Percentiles rank a stretch among this genome's conserved stretches.
Evolutionary conservation across 2,888 invertebrate genomes (phyloP).

Genomic region (Conchocele bisecta): DNA sequence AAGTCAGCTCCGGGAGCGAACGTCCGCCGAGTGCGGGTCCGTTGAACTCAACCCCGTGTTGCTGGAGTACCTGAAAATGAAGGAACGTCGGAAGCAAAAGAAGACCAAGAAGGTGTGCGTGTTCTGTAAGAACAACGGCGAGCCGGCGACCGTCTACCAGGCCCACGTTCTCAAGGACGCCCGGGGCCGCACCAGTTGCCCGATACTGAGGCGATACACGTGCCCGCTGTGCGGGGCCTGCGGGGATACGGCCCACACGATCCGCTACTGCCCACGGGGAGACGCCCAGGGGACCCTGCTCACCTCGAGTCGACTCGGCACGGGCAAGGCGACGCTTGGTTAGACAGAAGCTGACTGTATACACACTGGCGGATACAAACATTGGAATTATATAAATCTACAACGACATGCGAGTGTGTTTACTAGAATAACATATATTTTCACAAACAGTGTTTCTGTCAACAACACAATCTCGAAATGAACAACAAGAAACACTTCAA

Average conservation of each 20-base stretch:
- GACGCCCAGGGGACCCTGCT: constrained; percentile 30
- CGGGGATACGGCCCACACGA: constrained; percentile 90
- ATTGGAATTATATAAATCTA: too few species aligned
- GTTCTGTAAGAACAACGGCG: constrained; percentile 92
- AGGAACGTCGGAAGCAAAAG: constrained; percentile 44
- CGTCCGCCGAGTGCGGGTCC: constrained; percentile 7
- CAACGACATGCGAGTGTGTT: too few species aligned
- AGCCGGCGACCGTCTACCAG: constrained; percentile 86
- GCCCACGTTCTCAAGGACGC: constrained; percentile 88
- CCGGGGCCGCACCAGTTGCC: constrained; percentile 87
- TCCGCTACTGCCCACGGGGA: constrained; percentile 87
- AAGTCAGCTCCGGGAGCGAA: constrained; percentile 55
- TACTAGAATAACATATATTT: too few species aligned
- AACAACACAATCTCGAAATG: too few species aligned
- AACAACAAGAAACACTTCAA: too few species aligned
- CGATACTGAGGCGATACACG: constrained; percentile 88
- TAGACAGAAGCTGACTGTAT: too few species aligned
- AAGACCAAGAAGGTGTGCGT: constrained; percentile 84
- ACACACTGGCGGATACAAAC: too few species aligned
- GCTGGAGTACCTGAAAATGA: constrained; percentile 55
- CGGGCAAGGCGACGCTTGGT: too few species aligned
- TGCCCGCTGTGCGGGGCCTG: constrained; percentile 88
- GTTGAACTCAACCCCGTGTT: constrained; percentile 47
- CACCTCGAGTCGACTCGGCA: constrained; percentile 23
- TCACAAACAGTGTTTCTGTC: too few species aligned